Evolutionary conservation across 2,888 invertebrate species (phyloP).

Genomic region (Caenorhabditis zanzibari): DNA sequence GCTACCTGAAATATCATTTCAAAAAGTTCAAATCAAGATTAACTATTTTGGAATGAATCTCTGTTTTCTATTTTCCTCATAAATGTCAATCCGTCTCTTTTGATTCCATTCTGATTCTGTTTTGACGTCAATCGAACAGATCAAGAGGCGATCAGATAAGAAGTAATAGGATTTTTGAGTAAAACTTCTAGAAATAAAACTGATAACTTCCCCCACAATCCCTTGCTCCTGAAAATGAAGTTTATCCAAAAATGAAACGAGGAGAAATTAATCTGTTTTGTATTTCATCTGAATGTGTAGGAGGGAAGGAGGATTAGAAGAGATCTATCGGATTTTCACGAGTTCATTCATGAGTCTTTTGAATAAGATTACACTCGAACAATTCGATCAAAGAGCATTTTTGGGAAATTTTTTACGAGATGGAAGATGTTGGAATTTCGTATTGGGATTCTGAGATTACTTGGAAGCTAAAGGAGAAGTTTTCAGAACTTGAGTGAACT

Average conservation of each 20-base stretch:
- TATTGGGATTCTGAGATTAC: no score
- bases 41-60: neutral
- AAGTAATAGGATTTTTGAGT: neutral
- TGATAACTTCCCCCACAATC: neutral
- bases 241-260: neutral
- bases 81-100: slow-evolving; percentile 2
- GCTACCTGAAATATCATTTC: no score
- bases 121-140: slow-evolving; percentile 34
- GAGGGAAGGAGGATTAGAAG: slow-evolving; percentile 2
- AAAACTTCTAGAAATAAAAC: neutral
- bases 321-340: neutral
- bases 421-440: neutral
- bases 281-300: slow-evolving; percentile 5
- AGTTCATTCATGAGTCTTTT: slow-evolving; percentile 7
- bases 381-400: slow-evolving; percentile 14
- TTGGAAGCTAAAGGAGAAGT: no score
- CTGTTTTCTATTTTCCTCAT: neutral
- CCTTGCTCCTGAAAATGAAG: neutral
- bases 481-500: no score
- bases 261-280: slow-evolving; percentile 30
- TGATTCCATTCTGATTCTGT: neutral
- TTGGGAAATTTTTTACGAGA: neutral
- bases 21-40: neutral
- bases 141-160: neutral
- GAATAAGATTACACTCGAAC: no score